These are phyloP conservation scores for Deilephila elpenor DNA, from an alignment of 2,888 invertebrate genomes.

Conservation along the genomic window DNA sequence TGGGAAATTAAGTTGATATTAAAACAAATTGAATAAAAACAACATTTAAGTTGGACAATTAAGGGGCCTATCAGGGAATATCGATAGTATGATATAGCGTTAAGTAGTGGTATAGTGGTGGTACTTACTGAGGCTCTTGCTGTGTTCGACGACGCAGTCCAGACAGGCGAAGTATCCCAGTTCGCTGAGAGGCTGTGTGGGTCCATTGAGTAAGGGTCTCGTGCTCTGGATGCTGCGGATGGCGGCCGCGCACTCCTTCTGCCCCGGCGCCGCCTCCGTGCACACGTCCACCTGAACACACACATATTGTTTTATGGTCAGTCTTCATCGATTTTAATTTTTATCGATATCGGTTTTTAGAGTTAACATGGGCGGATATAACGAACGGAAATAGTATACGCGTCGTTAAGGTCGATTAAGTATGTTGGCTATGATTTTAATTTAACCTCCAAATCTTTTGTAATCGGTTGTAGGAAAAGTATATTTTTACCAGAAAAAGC, in stretches of 20 bases:
- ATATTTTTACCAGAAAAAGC: neutral
- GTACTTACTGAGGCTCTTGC: conserved; percentile 88
- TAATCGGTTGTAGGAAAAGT: no score
- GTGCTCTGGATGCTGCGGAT: conserved; percentile 95
- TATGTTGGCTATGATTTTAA: no score
- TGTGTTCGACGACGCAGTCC: conserved; percentile 94
- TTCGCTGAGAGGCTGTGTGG: conserved; percentile 94
- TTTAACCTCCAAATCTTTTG: no score
- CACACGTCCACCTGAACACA: conserved; percentile 87
- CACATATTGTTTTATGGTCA: neutral
- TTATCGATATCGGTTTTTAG: no score
- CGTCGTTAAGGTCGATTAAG: no score
- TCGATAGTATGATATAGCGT: neutral
- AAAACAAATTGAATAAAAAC: no score
- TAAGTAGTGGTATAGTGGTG: neutral
- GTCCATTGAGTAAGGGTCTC: conserved; percentile 92
- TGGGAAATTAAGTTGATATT: no score
- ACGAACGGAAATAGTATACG: no score
- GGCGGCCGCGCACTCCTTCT: conserved; percentile 98
- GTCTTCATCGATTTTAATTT: no score
- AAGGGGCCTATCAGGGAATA: neutral
- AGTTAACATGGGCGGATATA: no score
- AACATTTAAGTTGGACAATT: neutral
- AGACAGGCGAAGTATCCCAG: conserved; percentile 97
- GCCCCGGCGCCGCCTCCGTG: conserved; percentile 96